A percentile compares a stretch with the other conserved stretches of the same genome.
These are phyloP conservation scores for Paelopatides confundens DNA, from an alignment of 53 echinoderm and acorn worm species.

Conservation along the genomic window DNA sequence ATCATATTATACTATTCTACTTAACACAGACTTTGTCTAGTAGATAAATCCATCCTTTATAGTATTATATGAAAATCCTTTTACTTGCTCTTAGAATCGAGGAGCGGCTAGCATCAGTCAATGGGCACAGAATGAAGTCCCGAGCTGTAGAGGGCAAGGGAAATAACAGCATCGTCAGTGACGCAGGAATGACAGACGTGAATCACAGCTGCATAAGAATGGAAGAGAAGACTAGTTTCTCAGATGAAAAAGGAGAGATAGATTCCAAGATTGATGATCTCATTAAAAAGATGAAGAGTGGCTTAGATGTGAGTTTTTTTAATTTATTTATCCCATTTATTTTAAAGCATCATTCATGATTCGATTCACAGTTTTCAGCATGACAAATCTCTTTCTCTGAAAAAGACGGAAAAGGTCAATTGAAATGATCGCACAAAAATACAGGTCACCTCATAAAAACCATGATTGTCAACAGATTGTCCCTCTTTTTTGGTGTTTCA, in stretches of 20 bases:
- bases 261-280: constrained; percentile 78
- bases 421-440: too few relatives aligned
- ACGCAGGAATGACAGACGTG: constrained; percentile 50
- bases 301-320: constrained; percentile 91
- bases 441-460: too few relatives aligned
- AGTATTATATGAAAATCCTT: too few relatives aligned
- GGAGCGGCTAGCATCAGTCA: not conserved
- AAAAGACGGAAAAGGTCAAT: too few relatives aligned
- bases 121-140: not conserved
- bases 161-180: constrained; percentile 66
- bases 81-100: not conserved
- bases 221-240: not conserved
- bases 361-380: too few relatives aligned
- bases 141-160: constrained; percentile 88
- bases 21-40: too few relatives aligned
- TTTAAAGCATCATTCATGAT: not conserved
- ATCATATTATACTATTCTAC: too few relatives aligned
- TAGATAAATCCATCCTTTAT: too few relatives aligned
- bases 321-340: not conserved
- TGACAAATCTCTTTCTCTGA: too few relatives aligned
- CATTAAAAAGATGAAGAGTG: constrained; percentile 92
- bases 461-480: too few relatives aligned
- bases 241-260: not conserved
- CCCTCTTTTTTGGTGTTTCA: too few relatives aligned
- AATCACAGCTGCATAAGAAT: not conserved